Evolutionary conservation across 2,113 vertebrate species (phyloP), one percentile per base, ranked within the genome.

Genomic region (Neodon shergylaensis): DNA sequence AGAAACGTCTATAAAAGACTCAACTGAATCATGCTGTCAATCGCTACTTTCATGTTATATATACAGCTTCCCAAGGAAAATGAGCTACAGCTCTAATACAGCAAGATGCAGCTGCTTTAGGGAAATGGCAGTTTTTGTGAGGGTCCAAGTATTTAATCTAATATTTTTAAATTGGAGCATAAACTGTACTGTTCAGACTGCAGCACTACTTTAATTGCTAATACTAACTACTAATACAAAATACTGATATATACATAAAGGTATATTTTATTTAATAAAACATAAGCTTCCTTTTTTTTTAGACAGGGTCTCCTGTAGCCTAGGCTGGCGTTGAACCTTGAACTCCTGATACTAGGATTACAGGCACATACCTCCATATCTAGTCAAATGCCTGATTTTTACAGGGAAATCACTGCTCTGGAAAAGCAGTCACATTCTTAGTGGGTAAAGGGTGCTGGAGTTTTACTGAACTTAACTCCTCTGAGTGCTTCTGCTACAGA

Each of bases 81-180:
- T 22, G 65, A 90, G 88, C 26, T 87, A 4, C 33, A 92, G 58
- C 70, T 91, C 81, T 36, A 77, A 17, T 31, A 91, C 22, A 94
- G 44, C 19, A 91, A 77, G 96, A 74, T 2, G 47, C 6, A 91
- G 78, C 3, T 92, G 33, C 63, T 87, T 95, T 79, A 76, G 0
- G 66, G 94, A 95, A 94, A 70, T n/a, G 6, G 83, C 22, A 95
- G 33, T 92, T 90, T 68, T 74, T n/a, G 90, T 81, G 52, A 88
- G 22, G 72, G 36, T 52, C 39, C 17, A 47, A 72, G 65, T 31
- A 86, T 31, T 66, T 94, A 86, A 95, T 28, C 36, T 90, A 52
- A 36, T 85, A 85, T 22, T 94, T 92, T 92, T 73, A 92, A 82
- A 74, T 68, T 94, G 87, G 5, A 94, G 79, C 52, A 84, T 12